These are phyloP conservation scores for Brachyistius frenatus DNA, from an alignment of 2,113 vertebrate species.

Conservation along the genomic window DNA sequence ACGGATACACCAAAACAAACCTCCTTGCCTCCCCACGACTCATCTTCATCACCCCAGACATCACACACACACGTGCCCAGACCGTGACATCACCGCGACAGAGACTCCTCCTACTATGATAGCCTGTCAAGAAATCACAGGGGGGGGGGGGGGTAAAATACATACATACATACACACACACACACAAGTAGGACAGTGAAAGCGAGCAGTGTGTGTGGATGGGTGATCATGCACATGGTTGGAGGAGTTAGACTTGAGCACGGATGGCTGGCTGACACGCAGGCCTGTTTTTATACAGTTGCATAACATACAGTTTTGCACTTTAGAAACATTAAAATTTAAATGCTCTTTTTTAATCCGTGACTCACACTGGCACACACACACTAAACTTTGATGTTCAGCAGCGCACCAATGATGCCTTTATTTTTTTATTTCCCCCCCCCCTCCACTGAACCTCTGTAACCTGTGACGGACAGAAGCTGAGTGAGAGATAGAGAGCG, in stretches of 20 bases:
- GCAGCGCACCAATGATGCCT: conserved; percentile 49
- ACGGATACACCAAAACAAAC: conserved; percentile 50
- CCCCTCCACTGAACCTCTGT: conserved; percentile 53
- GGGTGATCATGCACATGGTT: conserved; percentile 57
- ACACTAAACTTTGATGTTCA: conserved; percentile 48
- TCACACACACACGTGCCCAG: conserved; percentile 42
- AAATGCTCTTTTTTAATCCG: conserved; percentile 81
- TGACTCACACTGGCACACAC: conserved; percentile 24
- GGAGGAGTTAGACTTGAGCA: conserved; percentile 70
- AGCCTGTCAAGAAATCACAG: conserved; percentile 52
- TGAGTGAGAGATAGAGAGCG: conserved; percentile 47
- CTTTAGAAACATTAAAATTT: conserved; percentile 82
- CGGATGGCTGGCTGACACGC: conserved; percentile 62
- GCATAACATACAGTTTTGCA: conserved; percentile 81
- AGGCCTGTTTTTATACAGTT: conserved; percentile 72
- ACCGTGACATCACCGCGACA: conserved; percentile 31
- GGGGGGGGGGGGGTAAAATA: background rate
- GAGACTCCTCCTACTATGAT: conserved; percentile 49
- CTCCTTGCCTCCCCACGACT: background rate
- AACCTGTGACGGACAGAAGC: conserved; percentile 69
- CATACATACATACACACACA: conserved; percentile 18
- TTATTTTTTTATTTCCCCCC: conserved; percentile 46
- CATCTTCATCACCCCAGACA: conserved; percentile 15
- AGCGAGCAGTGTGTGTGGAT: conserved; percentile 21
- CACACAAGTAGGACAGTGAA: conserved; percentile 38